A percentile compares a stretch with the other conserved stretches of the same genome.
These are phyloP conservation scores for Drosophila neoperkinsi DNA, from an alignment of 2,888 invertebrate species.

Conservation along the genomic window DNA sequence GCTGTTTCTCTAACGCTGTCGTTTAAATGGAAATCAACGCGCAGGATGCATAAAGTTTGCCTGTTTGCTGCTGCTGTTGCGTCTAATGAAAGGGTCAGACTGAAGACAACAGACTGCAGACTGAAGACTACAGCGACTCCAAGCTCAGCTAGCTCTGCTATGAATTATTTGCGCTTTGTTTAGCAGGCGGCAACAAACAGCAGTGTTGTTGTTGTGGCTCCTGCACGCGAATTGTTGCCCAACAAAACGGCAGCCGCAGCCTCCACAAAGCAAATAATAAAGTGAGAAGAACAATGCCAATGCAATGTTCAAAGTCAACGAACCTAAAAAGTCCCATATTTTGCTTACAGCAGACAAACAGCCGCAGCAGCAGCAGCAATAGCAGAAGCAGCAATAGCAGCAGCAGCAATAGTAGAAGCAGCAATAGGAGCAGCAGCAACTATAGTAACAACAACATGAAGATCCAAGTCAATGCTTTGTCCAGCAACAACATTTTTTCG, in stretches of 20 bases:
- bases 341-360: conserved; percentile 60
- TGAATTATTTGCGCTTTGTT: conserved; percentile 80
- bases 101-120: conserved; percentile 47
- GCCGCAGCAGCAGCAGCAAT: conserved; percentile 40
- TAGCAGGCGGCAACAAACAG: conserved; percentile 37
- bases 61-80: conserved; percentile 57
- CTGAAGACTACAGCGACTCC: conserved; percentile 34
- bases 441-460: conserved; percentile 47
- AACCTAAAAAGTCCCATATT: conserved; percentile 81
- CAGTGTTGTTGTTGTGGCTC: conserved; percentile 62
- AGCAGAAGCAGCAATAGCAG: conserved; percentile 17
- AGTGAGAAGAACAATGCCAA: conserved; percentile 82
- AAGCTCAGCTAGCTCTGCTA: conserved; percentile 51
- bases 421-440: conserved; percentile 12
- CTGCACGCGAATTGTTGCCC: conserved; percentile 74
- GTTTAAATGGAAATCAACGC: conserved; percentile 81
- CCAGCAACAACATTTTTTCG: conserved; percentile 76
- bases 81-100: conserved; percentile 79
- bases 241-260: conserved; percentile 61
- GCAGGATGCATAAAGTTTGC: conserved; percentile 79
- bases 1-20: conserved; percentile 72
- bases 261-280: conserved; percentile 78
- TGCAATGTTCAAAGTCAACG: conserved; percentile 80
- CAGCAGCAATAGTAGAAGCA: conserved; percentile 26
- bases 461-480: conserved; percentile 65